phyloP scores from a whole-genome alignment of 2,797 vertebrate species.

The Fundulus diaphanus region DNA sequence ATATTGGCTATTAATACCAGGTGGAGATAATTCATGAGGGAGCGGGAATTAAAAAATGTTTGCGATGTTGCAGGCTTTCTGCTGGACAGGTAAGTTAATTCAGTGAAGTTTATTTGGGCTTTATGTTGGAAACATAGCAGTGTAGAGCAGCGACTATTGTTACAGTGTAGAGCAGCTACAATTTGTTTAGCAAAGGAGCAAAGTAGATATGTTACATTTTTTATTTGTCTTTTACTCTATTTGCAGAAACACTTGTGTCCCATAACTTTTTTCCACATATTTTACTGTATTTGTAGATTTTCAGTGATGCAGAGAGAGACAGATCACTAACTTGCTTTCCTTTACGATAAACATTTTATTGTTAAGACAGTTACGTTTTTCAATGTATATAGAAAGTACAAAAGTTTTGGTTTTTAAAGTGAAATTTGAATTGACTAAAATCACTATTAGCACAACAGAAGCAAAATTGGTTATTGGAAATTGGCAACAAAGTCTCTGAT shows the following conservation, averaged over 20 bases:
- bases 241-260: background rate
- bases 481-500: background rate
- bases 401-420: background rate
- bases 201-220: background rate
- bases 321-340: background rate
- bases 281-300: background rate
- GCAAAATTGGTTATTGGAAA: background rate
- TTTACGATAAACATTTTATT: background rate
- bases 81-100: no score
- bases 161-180: no score
- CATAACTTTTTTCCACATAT: background rate
- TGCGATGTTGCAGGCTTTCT: no score
- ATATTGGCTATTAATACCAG: no score
- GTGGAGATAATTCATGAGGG: no score
- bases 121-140: no score
- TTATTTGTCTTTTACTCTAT: background rate
- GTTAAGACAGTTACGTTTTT: background rate
- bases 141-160: no score
- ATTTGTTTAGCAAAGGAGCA: background rate
- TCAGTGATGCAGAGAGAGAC: background rate
- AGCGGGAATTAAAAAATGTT: no score
- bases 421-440: background rate
- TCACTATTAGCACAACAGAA: background rate
- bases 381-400: background rate
- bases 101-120: no score